Evolutionary conservation across 2,113 vertebrate genomes (phyloP).

Genomic region (Vanacampus margaritifer): DNA sequence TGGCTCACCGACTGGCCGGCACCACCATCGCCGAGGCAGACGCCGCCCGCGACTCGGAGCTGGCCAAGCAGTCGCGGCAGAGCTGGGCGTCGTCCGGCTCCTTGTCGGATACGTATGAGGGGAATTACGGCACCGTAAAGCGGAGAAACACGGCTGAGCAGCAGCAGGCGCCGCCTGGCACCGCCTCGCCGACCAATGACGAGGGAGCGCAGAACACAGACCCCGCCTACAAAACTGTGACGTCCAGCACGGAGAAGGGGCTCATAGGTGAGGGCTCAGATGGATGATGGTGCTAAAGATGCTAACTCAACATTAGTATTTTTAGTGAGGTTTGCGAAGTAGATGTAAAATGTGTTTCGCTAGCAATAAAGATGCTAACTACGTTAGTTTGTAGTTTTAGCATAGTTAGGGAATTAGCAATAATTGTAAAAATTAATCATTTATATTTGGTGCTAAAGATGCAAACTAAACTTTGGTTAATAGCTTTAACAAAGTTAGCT

Average conservation of each 20-base stretch:
- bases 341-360: background rate
- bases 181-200: constrained; percentile 63
- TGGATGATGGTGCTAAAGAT: background rate
- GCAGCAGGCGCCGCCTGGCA: constrained; percentile 12
- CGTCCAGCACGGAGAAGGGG: constrained; percentile 93
- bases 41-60: constrained; percentile 68
- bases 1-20: constrained; percentile 78
- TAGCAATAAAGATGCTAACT: too few relatives aligned
- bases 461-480: too few relatives aligned
- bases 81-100: constrained; percentile 90
- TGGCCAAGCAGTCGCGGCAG: constrained; percentile 73
- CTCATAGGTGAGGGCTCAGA: constrained; percentile 84
- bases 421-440: too few relatives aligned
- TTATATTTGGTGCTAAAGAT: too few relatives aligned
- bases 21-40: constrained; percentile 83
- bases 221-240: constrained; percentile 88
- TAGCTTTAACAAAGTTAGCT: too few relatives aligned
- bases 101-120: constrained; percentile 83
- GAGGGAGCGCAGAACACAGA: constrained; percentile 73
- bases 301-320: background rate
- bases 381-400: too few relatives aligned
- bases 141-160: constrained; percentile 74
- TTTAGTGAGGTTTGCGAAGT: background rate
- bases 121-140: constrained; percentile 85
- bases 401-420: too few relatives aligned